These are phyloP conservation scores for Hirundichthys speculiger DNA, from an alignment of 2,113 vertebrate species.

Conservation along the genomic window DNA sequence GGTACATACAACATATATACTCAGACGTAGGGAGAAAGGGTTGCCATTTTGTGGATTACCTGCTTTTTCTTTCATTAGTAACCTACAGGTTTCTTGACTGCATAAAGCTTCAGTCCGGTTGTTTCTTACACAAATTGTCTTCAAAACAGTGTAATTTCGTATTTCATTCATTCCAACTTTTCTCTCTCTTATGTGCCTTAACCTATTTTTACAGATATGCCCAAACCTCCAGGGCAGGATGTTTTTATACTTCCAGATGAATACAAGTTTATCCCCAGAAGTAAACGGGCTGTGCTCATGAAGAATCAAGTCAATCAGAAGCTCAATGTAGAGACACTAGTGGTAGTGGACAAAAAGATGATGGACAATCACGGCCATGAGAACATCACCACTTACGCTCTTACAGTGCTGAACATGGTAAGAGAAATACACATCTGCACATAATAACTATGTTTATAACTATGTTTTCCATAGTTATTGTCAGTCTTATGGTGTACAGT, in stretches of 20 bases:
- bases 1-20: background rate
- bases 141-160: background rate
- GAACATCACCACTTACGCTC: conserved; percentile 90
- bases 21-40: conserved; percentile 13
- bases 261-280: conserved; percentile 76
- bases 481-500: no score
- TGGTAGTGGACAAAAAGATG: conserved; percentile 91
- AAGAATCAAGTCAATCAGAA: conserved; percentile 72
- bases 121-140: background rate
- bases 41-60: conserved; percentile 17
- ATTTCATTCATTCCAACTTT: background rate
- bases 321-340: conserved; percentile 89
- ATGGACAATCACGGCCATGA: conserved; percentile 87
- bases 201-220: conserved; percentile 81
- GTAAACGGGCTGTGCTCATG: conserved; percentile 78
- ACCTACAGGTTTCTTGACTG: conserved; percentile 1
- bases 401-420: conserved; percentile 93
- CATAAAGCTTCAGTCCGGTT: background rate
- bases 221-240: conserved; percentile 82
- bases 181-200: conserved; percentile 5
- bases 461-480: no score
- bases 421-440: conserved; percentile 19
- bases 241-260: conserved; percentile 84
- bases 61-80: conserved; percentile 39
- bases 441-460: no score